Evolutionary conservation across 2,113 vertebrate species (phyloP).

Genomic region (Chunga burmeisteri): DNA sequence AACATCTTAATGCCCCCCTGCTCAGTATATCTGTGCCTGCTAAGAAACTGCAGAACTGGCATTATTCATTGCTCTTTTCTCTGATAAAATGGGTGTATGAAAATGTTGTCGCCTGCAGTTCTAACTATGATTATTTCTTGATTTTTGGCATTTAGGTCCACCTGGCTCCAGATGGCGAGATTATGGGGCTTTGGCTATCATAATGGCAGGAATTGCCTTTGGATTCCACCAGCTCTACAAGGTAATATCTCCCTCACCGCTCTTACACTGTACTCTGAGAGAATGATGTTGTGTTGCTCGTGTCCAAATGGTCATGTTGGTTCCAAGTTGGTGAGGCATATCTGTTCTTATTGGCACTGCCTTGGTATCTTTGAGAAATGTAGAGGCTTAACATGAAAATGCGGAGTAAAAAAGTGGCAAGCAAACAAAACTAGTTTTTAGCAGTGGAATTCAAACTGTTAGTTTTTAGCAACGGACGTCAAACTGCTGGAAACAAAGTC

Average conservation of each 20-base stretch:
- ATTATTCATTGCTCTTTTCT: not conserved
- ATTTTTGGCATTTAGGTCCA: constrained; percentile 70
- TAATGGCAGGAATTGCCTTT: constrained; percentile 92
- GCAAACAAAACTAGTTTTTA: not conserved
- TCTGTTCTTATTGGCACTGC: not conserved
- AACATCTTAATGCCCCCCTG: not conserved
- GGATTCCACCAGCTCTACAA: constrained; percentile 96
- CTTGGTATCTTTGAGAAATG: not conserved
- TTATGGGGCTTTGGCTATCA: constrained; percentile 91
- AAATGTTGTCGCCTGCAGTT: not conserved
- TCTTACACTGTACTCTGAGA: not conserved
- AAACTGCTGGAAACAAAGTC: not conserved
- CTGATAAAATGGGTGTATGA: not conserved
- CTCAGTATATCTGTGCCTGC: not conserved
- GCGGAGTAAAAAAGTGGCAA: not conserved
- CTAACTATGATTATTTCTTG: not conserved
- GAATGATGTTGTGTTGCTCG: not conserved
- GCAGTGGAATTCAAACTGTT: not conserved
- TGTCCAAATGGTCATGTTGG: not conserved
- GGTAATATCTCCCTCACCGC: constrained; percentile 64
- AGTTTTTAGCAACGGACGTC: not conserved
- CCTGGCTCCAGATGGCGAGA: constrained; percentile 90
- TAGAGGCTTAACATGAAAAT: not conserved
- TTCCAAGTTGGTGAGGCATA: not conserved
- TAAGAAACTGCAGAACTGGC: not conserved